These are phyloP conservation scores for Forbesichthys agassizii DNA, from an alignment of 2,113 vertebrate genomes.

Conservation along the genomic window DNA sequence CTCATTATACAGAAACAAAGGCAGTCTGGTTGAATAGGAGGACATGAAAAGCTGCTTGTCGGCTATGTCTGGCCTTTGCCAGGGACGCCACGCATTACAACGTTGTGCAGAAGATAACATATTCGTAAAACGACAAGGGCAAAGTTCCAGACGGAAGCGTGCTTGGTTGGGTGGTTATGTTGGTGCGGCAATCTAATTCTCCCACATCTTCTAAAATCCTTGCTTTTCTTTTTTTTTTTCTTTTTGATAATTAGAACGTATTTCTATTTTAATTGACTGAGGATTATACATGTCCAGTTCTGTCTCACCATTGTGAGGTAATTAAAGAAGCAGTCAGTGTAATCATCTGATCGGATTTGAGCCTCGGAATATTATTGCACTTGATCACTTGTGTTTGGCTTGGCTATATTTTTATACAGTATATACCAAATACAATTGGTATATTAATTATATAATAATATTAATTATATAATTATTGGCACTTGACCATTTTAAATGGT, in stretches of 20 bases:
- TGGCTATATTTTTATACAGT: constrained; percentile 22
- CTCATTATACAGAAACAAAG: constrained; percentile 69
- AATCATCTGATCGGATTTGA: constrained; percentile 80
- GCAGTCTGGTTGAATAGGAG: constrained; percentile 48
- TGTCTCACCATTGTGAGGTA: constrained; percentile 72
- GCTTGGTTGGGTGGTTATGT: background rate
- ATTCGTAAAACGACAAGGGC: constrained; percentile 89
- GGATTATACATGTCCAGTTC: constrained; percentile 70
- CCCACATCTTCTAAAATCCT: constrained; percentile 77
- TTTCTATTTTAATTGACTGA: constrained; percentile 86
- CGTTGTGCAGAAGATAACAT: constrained; percentile 89
- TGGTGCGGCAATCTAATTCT: constrained; percentile 85
- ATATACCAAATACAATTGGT: too few species aligned
- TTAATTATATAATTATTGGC: too few species aligned
- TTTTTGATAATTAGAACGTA: constrained; percentile 96
- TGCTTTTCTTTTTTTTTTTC: constrained; percentile 88
- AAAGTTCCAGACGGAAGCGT: constrained; percentile 81
- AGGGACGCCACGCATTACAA: constrained; percentile 74
- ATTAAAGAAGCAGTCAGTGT: constrained; percentile 77
- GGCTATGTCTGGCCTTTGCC: constrained; percentile 61
- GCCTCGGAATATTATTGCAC: constrained; percentile 68
- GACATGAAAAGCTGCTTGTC: constrained; percentile 48
- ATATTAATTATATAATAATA: too few species aligned
- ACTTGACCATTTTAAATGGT: too few species aligned
- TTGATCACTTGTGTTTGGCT: constrained; percentile 75